Evolutionary conservation across 2,888 invertebrate species (phyloP).

Genomic region (Zootermopsis nevadensis): DNA sequence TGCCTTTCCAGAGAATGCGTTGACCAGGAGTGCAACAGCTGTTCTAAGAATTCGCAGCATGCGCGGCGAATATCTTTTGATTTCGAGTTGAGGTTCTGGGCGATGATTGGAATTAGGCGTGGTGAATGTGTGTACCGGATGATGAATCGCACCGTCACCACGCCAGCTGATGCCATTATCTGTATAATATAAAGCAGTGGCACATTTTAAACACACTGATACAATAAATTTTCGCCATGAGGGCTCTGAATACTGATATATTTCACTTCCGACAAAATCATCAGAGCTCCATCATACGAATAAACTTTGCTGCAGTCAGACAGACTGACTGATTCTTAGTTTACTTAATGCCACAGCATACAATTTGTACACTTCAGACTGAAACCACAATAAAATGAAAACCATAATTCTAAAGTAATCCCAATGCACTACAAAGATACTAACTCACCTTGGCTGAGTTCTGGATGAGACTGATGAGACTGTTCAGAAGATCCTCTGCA

Average conservation of each 20-base stretch:
- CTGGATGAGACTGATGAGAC: conserved; percentile 89
- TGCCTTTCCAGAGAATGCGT: conserved; percentile 84
- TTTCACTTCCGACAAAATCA: too few species aligned
- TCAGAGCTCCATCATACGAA: too few species aligned
- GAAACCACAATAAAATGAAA: background rate
- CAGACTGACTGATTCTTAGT: too few species aligned
- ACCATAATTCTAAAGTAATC: background rate
- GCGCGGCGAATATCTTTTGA: conserved; percentile 89
- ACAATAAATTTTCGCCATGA: too few species aligned
- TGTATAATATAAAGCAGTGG: conserved; percentile 59
- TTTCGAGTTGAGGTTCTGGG: conserved; percentile 82
- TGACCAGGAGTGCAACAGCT: conserved; percentile 90
- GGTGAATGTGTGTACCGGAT: conserved; percentile 85
- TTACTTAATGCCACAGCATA: too few species aligned
- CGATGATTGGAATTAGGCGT: conserved; percentile 82
- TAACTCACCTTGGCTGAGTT: conserved; percentile 90
- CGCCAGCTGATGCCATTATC: conserved; percentile 91
- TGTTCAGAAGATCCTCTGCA: conserved; percentile 84
- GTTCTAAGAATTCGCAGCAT: conserved; percentile 84
- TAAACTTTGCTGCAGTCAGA: too few species aligned
- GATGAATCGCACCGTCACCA: conserved; percentile 88
- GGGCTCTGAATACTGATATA: too few species aligned
- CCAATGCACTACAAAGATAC: background rate
- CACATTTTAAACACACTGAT: too few species aligned
- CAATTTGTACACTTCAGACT: too few species aligned